Evolutionary conservation across 2,888 invertebrate genomes (phyloP), one percentile per base, ranked within the genome.

Genomic region (Apotomis turbidana): DNA sequence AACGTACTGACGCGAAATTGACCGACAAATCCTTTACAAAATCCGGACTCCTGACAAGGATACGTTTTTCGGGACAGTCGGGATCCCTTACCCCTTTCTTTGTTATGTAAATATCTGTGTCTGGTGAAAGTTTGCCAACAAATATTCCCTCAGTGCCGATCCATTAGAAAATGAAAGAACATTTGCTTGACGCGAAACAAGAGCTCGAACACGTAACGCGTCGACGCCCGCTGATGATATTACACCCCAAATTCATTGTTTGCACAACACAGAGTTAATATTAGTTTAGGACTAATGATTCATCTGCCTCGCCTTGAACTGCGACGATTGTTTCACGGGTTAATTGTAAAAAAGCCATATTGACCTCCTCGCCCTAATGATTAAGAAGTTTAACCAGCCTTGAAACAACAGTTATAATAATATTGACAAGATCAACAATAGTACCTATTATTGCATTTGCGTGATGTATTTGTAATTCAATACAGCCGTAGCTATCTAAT

Each of bases 141-240:
- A 89, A 88, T 87, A 89, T 85, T 85, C 87, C 87, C 85, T 81
- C 81, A 81, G 84, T 79, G 83, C 80, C 84, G 84, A 90, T 89
- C 90, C 90, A 91, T 91, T 91, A 90, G 87, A 90, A 90, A 91
- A 90, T 90, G 88, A 90, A 91, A 90, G 87, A 87, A 87, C 83
- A 83, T 87, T 89, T 84, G 84, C 84, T 85, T 82, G 79, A 83
- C 85, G 79, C 78, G 83, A 84, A 85, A 87, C 83, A 84, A 86
- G 81, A 85, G 82, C 81, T 78, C 78, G 64, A 55, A 66, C 63
- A 59, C 51, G 63, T 71, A 63, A 49, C 73, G 62, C 70, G 66
- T 75, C 71, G 73, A 73, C 66, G 70, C 73, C 59, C 70, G 67
- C 82, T 80, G 80, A 84, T 84, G 82, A 84, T 83, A 84, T 83